These are phyloP conservation scores for Hecatera dysodea DNA, from an alignment of 2,888 invertebrate species.

Conservation along the genomic window DNA sequence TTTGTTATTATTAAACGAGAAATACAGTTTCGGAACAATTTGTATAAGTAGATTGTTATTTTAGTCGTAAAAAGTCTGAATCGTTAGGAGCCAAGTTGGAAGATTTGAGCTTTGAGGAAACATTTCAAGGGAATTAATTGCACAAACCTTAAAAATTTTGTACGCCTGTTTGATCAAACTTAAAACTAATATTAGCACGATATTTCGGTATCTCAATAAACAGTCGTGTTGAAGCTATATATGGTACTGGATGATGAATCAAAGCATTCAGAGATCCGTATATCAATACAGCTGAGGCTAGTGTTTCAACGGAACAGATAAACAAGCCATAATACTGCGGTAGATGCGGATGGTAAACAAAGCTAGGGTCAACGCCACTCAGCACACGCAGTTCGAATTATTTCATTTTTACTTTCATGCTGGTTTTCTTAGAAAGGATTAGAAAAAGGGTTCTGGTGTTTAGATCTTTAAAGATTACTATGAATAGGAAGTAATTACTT, in stretches of 20 bases:
- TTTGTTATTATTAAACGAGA: slow-evolving; percentile 59
- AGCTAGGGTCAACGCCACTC: slow-evolving; percentile 82
- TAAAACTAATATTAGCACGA: slow-evolving; percentile 46
- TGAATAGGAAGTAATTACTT: slow-evolving; percentile 3
- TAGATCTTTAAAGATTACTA: slow-evolving; percentile 7
- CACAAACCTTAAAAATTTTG: slow-evolving; percentile 9
- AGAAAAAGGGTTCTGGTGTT: slow-evolving; percentile 25
- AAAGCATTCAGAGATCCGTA: slow-evolving; percentile 63
- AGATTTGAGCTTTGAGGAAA: slow-evolving; percentile 2
- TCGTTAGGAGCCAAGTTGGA: not conserved
- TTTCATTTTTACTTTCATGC: slow-evolving; percentile 48
- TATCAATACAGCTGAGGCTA: slow-evolving; percentile 73
- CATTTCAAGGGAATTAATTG: slow-evolving; percentile 12
- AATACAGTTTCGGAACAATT: slow-evolving; percentile 43
- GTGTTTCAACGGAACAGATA: slow-evolving; percentile 73
- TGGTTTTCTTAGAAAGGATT: slow-evolving; percentile 18
- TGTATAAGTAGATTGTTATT: slow-evolving; percentile 35
- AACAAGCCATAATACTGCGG: slow-evolving; percentile 68
- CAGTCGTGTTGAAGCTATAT: slow-evolving; percentile 38
- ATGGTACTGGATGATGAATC: slow-evolving; percentile 47
- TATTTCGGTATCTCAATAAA: slow-evolving; percentile 50
- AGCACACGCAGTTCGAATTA: slow-evolving; percentile 57
- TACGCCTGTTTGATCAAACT: slow-evolving; percentile 25
- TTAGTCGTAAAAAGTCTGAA: slow-evolving; percentile 8
- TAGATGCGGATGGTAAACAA: slow-evolving; percentile 82